A percentile compares a stretch with the other conserved stretches of the same genome.
phyloP scores from a whole-genome alignment of 2,113 vertebrate species.

The Strigops habroptila region DNA sequence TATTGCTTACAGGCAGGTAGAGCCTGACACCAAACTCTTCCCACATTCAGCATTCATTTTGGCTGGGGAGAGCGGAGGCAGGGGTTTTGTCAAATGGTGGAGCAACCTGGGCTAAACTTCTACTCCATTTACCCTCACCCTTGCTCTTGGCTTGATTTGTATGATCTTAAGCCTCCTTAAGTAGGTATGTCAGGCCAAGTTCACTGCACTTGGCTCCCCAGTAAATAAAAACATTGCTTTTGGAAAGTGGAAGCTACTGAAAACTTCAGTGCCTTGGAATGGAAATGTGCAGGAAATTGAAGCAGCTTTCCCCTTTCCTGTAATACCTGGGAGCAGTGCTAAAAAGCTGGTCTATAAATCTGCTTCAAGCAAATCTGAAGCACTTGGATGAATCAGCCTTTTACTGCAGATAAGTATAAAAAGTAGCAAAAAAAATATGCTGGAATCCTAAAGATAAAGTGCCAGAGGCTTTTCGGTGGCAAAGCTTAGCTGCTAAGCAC shows the following conservation, averaged over 20 bases:
- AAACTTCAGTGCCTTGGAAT: neutral
- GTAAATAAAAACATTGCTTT: neutral
- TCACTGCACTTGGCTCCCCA: neutral
- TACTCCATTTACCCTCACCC: neutral
- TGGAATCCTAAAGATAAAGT: conserved; percentile 54
- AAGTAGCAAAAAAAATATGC: conserved; percentile 37
- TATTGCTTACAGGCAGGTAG: neutral
- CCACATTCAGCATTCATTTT: neutral
- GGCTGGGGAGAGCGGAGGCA: neutral
- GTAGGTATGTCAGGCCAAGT: neutral
- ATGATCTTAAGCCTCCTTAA: neutral
- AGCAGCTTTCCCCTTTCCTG: conserved; percentile 7
- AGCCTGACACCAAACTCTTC: neutral
- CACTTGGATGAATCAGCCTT: conserved; percentile 39
- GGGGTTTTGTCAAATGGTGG: neutral
- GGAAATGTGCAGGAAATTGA: neutral
- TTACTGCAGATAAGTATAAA: conserved; percentile 62
- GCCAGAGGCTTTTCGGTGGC: conserved; percentile 37
- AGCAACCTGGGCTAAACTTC: neutral
- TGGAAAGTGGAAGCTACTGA: conserved; percentile 23
- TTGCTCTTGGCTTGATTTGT: neutral
- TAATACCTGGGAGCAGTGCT: conserved; percentile 7
- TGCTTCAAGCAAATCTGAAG: conserved; percentile 56
- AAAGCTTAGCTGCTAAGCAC: conserved; percentile 21
- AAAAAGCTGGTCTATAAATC: conserved; percentile 52